These are phyloP conservation scores for Aquatica leii DNA, from an alignment of 2,888 invertebrate species.

Conservation along the genomic window DNA sequence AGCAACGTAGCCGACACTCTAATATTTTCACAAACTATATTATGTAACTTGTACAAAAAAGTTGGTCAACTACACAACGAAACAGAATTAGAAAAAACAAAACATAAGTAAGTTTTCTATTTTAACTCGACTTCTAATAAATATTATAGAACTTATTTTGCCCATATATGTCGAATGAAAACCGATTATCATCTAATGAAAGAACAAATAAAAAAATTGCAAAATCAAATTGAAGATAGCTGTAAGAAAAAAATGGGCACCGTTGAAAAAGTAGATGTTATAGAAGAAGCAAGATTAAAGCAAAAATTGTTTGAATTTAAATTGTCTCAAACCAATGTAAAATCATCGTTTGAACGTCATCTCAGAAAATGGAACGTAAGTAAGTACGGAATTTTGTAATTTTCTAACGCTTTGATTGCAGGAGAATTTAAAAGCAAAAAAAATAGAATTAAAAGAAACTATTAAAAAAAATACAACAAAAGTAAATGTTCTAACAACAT, in stretches of 20 bases:
- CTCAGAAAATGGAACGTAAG: constrained; percentile 58
- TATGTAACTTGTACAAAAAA: constrained; percentile 67
- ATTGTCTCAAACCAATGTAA: constrained; percentile 62
- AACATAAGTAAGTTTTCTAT: constrained; percentile 64
- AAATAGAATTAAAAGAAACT: constrained; percentile 59
- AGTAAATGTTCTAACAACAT: constrained; percentile 64
- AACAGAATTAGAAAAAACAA: constrained; percentile 67
- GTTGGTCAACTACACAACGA: constrained; percentile 73
- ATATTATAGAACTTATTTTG: constrained; percentile 67
- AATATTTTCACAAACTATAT: constrained; percentile 70
- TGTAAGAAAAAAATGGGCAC: constrained; percentile 68
- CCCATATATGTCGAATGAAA: constrained; percentile 75
- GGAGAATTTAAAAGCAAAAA: constrained; percentile 52
- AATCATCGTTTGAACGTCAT: constrained; percentile 60
- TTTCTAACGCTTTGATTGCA: constrained; percentile 47
- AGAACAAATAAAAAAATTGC: constrained; percentile 64
- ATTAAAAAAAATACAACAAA: constrained; percentile 66
- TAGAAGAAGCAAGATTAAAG: constrained; percentile 67
- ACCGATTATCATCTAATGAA: constrained; percentile 75
- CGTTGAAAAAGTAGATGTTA: constrained; percentile 63
- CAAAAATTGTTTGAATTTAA: constrained; percentile 65
- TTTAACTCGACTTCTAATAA: not conserved
- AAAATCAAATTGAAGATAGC: constrained; percentile 63
- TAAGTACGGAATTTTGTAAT: constrained; percentile 1
- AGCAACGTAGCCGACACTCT: constrained; percentile 64